Evolutionary conservation across 2,888 invertebrate species (phyloP).

Genomic region (Nymphalis polychloros): DNA sequence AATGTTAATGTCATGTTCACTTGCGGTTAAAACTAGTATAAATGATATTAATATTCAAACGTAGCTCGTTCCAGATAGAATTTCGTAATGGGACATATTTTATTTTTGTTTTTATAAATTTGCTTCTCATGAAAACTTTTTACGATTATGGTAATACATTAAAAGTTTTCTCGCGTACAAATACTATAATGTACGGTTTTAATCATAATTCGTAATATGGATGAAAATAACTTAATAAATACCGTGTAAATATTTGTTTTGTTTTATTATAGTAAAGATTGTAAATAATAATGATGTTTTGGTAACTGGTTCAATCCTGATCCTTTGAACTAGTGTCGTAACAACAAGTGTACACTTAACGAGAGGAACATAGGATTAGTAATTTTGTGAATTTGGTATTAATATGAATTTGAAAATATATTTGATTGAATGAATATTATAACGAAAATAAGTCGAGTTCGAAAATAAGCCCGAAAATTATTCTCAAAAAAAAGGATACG

Average conservation of each 20-base stretch:
- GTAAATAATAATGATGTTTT: too few relatives aligned
- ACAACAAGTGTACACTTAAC: too few relatives aligned
- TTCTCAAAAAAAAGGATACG: too few relatives aligned
- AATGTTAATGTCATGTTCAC: constrained; percentile 12
- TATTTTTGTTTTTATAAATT: constrained; percentile 42
- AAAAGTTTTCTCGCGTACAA: constrained; percentile 52
- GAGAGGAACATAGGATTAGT: too few relatives aligned
- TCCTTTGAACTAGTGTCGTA: too few relatives aligned
- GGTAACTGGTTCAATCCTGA: too few relatives aligned
- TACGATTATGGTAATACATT: constrained; percentile 64
- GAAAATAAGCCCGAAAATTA: too few relatives aligned
- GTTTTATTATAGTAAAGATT: background rate
- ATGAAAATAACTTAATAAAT: background rate
- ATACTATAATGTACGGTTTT: constrained; percentile 17
- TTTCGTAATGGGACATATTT: constrained; percentile 53
- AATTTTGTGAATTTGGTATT: too few relatives aligned
- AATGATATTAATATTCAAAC: constrained; percentile 33
- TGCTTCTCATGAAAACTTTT: constrained; percentile 27
- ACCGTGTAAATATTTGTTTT: background rate
- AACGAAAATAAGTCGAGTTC: too few relatives aligned
- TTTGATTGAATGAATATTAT: too few relatives aligned
- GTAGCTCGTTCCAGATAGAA: constrained; percentile 32
- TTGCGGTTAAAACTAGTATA: constrained; percentile 23
- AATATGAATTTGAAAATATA: too few relatives aligned
- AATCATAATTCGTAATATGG: background rate